These are phyloP conservation scores for Echiichthys vipera DNA, from an alignment of 2,797 vertebrate species.

Conservation along the genomic window DNA sequence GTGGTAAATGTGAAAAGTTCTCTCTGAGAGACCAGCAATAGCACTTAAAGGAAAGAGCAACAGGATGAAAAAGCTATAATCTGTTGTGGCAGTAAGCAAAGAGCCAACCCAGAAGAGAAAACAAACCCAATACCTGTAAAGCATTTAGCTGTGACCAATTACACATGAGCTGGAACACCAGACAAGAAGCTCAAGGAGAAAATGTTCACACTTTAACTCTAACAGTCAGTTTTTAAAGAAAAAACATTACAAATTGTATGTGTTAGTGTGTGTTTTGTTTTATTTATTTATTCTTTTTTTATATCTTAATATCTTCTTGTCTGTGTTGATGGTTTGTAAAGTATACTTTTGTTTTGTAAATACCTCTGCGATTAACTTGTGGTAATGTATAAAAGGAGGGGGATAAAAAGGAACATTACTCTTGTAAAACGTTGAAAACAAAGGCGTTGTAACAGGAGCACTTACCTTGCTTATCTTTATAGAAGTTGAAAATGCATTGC, in stretches of 20 bases:
- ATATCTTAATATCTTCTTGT: too few species aligned
- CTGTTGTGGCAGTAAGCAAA: constrained; percentile 56
- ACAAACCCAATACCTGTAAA: constrained; percentile 57
- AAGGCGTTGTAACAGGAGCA: neutral
- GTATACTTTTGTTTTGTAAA: too few species aligned
- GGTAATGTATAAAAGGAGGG: too few species aligned
- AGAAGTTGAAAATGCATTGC: constrained; percentile 36
- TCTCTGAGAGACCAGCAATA: constrained; percentile 38
- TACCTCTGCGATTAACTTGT: too few species aligned
- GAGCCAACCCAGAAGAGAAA: constrained; percentile 42
- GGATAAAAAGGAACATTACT: too few species aligned
- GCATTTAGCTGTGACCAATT: constrained; percentile 56
- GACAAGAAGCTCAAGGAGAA: constrained; percentile 42
- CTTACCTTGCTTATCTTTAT: neutral
- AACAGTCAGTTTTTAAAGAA: constrained; percentile 31
- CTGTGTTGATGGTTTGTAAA: too few species aligned
- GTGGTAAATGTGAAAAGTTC: constrained; percentile 34
- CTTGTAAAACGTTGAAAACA: constrained; percentile 28
- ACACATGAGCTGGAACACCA: constrained; percentile 45
- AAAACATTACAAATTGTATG: too few species aligned
- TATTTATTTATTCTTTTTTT: too few species aligned
- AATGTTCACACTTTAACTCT: constrained; percentile 21
- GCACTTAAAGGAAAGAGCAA: constrained; percentile 28
- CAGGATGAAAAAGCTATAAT: constrained; percentile 53
- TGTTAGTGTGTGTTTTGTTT: too few species aligned